Conservation (phyloP, 2,797 vertebrate species). For the Enteromius paludinosus region DNA sequence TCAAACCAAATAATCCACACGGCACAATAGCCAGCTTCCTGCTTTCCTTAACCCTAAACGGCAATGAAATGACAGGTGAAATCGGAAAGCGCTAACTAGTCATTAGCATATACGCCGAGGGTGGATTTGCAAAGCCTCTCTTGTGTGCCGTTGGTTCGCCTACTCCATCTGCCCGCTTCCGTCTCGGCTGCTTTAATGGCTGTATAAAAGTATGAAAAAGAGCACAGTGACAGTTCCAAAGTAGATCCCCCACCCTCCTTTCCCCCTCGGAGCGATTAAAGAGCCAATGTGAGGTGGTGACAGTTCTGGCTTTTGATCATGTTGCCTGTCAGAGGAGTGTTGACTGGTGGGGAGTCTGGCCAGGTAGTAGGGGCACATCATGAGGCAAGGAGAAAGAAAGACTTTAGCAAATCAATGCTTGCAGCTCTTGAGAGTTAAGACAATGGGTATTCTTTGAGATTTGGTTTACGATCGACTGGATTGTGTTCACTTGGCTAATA, state of each 20-base stretch:
- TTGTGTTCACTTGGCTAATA: background rate
- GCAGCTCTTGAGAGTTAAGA: background rate
- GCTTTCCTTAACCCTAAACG: conserved; percentile 60
- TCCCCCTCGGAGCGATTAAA: conserved; percentile 54
- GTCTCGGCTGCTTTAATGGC: conserved; percentile 51
- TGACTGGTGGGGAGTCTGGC: conserved; percentile 67
- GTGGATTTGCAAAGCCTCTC: conserved; percentile 42
- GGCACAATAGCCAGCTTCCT: conserved; percentile 60
- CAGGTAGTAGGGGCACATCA: conserved; percentile 54
- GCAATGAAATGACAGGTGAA: conserved; percentile 56
- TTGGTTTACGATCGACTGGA: background rate
- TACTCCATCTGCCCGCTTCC: conserved; percentile 39
- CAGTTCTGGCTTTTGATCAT: conserved; percentile 75
- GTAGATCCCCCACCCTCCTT: conserved; percentile 29
- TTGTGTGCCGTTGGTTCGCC: conserved; percentile 43
- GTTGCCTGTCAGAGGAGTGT: conserved; percentile 64
- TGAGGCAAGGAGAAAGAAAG: conserved; percentile 24
- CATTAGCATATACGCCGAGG: conserved; percentile 42
- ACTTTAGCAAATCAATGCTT: conserved; percentile 41
- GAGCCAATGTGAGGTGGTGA: conserved; percentile 66
- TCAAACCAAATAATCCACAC: conserved; percentile 49
- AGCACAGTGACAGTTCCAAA: conserved; percentile 47
- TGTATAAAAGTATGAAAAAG: conserved; percentile 56
- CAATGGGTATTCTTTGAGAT: conserved; percentile 3
- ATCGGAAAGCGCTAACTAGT: conserved; percentile 45